Percentiles rank a stretch among this genome's conserved stretches.
phyloP scores from a whole-genome alignment of 2,113 vertebrate genomes.

The Seriola rivoliana region DNA sequence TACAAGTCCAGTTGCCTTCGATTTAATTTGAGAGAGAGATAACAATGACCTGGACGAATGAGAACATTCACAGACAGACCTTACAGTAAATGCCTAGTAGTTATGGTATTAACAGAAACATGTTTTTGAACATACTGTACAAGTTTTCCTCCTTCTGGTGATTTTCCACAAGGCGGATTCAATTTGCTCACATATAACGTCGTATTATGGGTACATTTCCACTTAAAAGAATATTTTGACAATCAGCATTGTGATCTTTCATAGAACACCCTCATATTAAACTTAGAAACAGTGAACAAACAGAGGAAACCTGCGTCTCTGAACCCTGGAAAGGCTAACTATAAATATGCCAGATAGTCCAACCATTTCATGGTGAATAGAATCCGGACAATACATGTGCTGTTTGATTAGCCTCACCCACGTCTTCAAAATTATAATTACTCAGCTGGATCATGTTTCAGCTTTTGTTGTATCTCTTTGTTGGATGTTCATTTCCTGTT shows the following conservation, averaged over 20 bases:
- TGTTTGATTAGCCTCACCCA: conserved; percentile 57
- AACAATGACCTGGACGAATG: too few species aligned
- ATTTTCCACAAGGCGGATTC: conserved; percentile 30
- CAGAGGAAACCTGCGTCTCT: conserved; percentile 67
- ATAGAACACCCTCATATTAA: conserved; percentile 35
- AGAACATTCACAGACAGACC: too few species aligned
- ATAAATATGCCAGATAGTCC: conserved; percentile 66
- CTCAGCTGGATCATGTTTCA: conserved; percentile 18
- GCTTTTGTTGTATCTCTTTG: conserved; percentile 33
- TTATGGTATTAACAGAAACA: background rate
- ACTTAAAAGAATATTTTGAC: conserved; percentile 14
- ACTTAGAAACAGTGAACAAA: conserved; percentile 74
- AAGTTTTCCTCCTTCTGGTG: background rate
- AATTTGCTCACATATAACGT: background rate
- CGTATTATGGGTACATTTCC: conserved; percentile 1
- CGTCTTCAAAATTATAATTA: conserved; percentile 56
- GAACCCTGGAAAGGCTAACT: conserved; percentile 50
- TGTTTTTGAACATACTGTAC: background rate
- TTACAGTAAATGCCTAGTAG: background rate
- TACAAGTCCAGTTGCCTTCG: too few species aligned
- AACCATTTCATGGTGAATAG: conserved; percentile 34
- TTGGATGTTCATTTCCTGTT: conserved; percentile 40
- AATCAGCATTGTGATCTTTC: conserved; percentile 36
- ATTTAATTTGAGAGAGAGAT: too few species aligned
- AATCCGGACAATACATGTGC: conserved; percentile 59